Percentiles rank a stretch among this genome's conserved stretches.
These are phyloP conservation scores for Cyclargus thomasi DNA, from an alignment of 1,140 invertebrate species.

Conservation along the genomic window DNA sequence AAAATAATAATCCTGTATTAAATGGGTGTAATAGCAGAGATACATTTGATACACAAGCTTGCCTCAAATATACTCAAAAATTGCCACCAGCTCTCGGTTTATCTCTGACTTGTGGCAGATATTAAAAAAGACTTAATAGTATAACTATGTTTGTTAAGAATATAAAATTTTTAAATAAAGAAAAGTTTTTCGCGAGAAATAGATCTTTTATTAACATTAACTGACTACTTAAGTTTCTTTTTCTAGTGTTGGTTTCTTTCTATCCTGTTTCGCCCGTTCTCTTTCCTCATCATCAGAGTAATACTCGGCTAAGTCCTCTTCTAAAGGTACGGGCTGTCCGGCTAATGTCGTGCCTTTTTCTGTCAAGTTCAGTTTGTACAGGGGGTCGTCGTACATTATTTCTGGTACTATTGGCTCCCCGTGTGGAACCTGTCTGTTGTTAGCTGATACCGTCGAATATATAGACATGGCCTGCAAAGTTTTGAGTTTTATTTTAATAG, in stretches of 20 bases:
- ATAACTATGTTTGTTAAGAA: background rate
- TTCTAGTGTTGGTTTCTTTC: conserved; percentile 46
- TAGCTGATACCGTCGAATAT: conserved; percentile 79
- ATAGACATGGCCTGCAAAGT: conserved; percentile 81
- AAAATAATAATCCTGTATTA: too few species aligned
- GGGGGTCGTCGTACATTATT: conserved; percentile 44
- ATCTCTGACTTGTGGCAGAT: too few species aligned
- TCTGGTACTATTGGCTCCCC: conserved; percentile 41
- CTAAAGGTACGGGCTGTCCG: conserved; percentile 36
- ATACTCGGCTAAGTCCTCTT: conserved; percentile 63
- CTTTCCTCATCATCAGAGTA: conserved; percentile 71
- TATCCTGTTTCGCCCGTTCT: conserved; percentile 53
- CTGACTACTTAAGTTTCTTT: conserved; percentile 51
- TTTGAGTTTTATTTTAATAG: background rate
- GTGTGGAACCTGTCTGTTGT: conserved; percentile 43
- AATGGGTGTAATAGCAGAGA: too few species aligned
- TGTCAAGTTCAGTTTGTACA: conserved; percentile 49
- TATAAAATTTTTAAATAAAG: conserved; percentile 6
- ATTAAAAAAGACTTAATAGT: too few species aligned
- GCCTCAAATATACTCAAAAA: too few species aligned
- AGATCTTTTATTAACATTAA: conserved; percentile 4
- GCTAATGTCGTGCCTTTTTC: conserved; percentile 53
- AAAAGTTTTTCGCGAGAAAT: background rate
- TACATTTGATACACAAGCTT: too few species aligned
- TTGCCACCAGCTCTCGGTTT: too few species aligned